Conservation (phyloP, 2,113 vertebrate species). For the Channa argus region DNA sequence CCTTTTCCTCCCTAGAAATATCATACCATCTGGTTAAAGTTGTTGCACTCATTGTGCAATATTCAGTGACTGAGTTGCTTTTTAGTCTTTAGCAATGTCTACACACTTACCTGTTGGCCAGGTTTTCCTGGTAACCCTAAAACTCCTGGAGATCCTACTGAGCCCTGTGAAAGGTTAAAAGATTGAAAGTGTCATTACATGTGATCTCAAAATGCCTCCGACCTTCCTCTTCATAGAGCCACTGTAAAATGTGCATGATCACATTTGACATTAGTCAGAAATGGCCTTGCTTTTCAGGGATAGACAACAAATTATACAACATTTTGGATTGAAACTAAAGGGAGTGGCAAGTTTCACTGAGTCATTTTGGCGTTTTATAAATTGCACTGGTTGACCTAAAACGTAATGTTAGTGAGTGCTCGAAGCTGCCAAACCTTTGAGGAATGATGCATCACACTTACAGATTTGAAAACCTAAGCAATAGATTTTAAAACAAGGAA, state of each 20-base stretch:
- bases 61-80: background rate
- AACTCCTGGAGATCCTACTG: constrained; percentile 86
- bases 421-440: background rate
- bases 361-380: constrained; percentile 7
- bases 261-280: constrained; percentile 8
- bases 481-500: constrained; percentile 1
- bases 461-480: background rate
- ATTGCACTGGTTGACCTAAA: constrained; percentile 8
- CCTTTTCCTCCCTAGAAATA: constrained; percentile 90
- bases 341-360: background rate
- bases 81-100: background rate
- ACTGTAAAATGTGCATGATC: background rate
- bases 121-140: constrained; percentile 87
- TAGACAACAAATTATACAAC: background rate
- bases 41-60: background rate
- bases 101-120: constrained; percentile 87
- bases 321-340: background rate
- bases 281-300: background rate
- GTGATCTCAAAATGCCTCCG: background rate
- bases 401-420: background rate
- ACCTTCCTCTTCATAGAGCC: background rate
- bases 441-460: constrained; percentile 10
- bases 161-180: constrained; percentile 83
- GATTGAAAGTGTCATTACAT: background rate
- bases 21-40: constrained; percentile 4